Conservation (phyloP, 1,140 invertebrate species). For the Zaprionus ghesquierei region DNA sequence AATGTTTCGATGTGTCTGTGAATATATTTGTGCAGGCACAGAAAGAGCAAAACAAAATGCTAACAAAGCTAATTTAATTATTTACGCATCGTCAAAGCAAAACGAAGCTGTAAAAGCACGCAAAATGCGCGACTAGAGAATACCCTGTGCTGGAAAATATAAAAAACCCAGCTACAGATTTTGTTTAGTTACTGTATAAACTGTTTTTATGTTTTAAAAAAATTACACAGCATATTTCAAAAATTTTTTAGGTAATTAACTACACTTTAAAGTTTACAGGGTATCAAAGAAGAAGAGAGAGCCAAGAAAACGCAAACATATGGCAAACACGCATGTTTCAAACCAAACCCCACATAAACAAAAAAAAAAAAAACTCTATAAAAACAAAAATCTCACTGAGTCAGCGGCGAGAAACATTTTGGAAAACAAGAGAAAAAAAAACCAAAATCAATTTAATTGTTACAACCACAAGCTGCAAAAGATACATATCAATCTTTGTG, state of each 20-base stretch:
- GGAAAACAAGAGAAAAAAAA: neutral
- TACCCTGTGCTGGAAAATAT: neutral
- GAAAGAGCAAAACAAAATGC: constrained; percentile 50
- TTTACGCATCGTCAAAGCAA: constrained; percentile 58
- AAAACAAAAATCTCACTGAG: neutral
- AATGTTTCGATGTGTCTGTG: neutral
- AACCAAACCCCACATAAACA: neutral
- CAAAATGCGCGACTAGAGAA: neutral
- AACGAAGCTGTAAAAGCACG: neutral
- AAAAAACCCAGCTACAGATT: neutral
- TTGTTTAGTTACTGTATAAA: no score
- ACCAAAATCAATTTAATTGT: neutral
- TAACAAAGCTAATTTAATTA: constrained; percentile 71
- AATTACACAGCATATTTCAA: no score
- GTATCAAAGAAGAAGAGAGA: neutral
- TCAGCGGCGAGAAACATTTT: neutral
- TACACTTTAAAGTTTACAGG: no score
- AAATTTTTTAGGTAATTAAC: no score
- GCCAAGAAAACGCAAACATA: constrained; percentile 25
- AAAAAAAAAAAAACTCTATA: no score
- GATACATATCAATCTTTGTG: constrained; percentile 1
- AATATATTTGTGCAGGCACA: constrained; percentile 10
- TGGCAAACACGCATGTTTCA: constrained; percentile 1
- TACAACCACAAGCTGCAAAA: neutral
- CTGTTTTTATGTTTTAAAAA: no score